Evolutionary conservation across 2,888 invertebrate species (phyloP).

Genomic region (Polyommatus icarus): DNA sequence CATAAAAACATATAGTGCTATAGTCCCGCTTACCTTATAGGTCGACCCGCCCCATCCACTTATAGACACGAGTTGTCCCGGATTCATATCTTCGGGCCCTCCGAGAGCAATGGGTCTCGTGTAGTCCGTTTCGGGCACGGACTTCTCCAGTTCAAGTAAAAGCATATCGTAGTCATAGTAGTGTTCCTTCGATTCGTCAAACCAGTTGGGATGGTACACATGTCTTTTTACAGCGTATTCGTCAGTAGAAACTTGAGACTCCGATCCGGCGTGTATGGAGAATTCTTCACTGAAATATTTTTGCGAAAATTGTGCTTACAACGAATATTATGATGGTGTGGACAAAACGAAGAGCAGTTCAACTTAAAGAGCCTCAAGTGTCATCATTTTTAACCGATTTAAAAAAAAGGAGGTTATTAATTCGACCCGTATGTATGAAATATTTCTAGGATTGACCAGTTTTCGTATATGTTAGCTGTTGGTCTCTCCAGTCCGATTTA

Average conservation of each 20-base stretch:
- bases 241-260: fast-evolving
- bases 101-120: not conserved
- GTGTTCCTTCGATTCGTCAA: not conserved
- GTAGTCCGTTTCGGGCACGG: not conserved
- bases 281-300: not conserved
- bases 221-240: not conserved
- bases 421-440: too few relatives aligned
- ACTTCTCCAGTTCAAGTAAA: not conserved
- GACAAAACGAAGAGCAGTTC: too few relatives aligned
- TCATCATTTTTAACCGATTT: too few relatives aligned
- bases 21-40: not conserved
- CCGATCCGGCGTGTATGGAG: not conserved
- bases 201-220: not conserved
- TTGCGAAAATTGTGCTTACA: not conserved
- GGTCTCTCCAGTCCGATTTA: too few relatives aligned
- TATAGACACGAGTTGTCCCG: not conserved
- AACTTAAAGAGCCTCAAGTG: too few relatives aligned
- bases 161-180: not conserved
- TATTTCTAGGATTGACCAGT: too few relatives aligned
- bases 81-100: not conserved
- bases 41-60: not conserved
- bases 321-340: too few relatives aligned
- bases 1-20: not conserved
- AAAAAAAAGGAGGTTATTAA: too few relatives aligned
- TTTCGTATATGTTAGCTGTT: too few relatives aligned